Conservation (phyloP, 1,140 invertebrate genomes). For the Calycopis cecrops region DNA sequence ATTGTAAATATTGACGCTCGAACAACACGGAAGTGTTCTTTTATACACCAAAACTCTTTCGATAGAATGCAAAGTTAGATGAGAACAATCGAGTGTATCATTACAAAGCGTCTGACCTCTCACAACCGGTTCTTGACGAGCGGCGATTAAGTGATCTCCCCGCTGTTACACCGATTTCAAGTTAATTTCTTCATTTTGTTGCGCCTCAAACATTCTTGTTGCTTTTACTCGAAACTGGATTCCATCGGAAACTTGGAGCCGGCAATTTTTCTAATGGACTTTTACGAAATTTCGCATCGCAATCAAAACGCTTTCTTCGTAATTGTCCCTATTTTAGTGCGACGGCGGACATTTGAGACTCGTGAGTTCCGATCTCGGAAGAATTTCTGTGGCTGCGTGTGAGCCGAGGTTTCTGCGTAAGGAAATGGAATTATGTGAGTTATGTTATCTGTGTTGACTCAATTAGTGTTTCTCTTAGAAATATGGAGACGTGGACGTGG, state of each 20-base stretch:
- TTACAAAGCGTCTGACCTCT: slow-evolving; percentile 41
- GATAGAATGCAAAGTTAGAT: slow-evolving; percentile 28
- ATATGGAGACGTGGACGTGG: background rate
- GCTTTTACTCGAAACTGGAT: slow-evolving; percentile 39
- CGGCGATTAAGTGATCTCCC: slow-evolving; percentile 63
- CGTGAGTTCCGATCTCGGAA: slow-evolving; percentile 20
- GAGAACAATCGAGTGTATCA: slow-evolving; percentile 33
- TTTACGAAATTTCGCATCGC: slow-evolving; percentile 31
- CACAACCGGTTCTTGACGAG: slow-evolving; percentile 45
- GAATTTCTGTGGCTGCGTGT: background rate
- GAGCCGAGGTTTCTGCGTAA: background rate
- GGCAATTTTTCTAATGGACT: slow-evolving; percentile 59
- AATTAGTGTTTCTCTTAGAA: slow-evolving; percentile 7
- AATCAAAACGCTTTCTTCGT: slow-evolving; percentile 32
- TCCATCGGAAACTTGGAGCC: slow-evolving; percentile 40
- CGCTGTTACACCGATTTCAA: slow-evolving; percentile 63
- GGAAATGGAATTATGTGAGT: slow-evolving; percentile 5
- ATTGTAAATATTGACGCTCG: background rate
- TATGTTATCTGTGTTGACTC: slow-evolving; percentile 7
- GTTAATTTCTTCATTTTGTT: slow-evolving; percentile 71
- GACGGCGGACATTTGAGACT: slow-evolving; percentile 19
- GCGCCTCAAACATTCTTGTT: slow-evolving; percentile 40
- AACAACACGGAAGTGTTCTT: slow-evolving; percentile 9
- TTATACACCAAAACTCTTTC: too few relatives aligned
- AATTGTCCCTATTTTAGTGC: slow-evolving; percentile 30